A percentile compares a stretch with the other conserved stretches of the same genome.
Conservation (phyloP, 2,113 vertebrate genomes). For the Fulmarus glacialis region DNA sequence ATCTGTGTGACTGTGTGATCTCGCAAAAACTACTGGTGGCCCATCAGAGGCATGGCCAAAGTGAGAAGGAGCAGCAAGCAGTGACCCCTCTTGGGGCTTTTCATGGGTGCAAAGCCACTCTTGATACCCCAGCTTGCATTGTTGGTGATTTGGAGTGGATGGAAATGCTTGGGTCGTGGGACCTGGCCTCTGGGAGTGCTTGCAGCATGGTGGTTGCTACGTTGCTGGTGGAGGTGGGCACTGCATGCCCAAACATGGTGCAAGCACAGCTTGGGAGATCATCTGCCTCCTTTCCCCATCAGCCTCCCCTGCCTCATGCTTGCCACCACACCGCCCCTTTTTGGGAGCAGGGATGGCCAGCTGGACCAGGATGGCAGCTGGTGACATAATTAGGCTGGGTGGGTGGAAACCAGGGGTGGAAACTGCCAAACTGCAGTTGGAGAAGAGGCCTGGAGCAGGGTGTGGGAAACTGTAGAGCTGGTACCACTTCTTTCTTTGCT, state of each 20-base stretch:
- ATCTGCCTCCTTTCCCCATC: background rate
- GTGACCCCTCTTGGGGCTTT: background rate
- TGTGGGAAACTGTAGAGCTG: no score
- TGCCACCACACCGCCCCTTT: background rate
- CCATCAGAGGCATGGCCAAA: background rate
- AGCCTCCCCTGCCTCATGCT: background rate
- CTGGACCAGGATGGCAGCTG: background rate
- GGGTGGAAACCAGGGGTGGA: background rate
- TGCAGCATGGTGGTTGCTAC: fast-evolving
- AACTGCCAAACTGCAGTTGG: background rate
- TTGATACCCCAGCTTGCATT: background rate
- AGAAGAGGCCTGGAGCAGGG: no score
- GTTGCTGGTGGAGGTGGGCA: background rate
- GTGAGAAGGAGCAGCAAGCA: background rate
- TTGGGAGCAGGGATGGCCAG: background rate
- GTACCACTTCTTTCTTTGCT: background rate
- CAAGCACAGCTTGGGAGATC: background rate
- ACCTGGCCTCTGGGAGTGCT: background rate
- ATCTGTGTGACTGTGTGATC: background rate
- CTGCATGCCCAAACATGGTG: background rate
- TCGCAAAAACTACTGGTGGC: background rate
- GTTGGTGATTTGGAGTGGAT: background rate
- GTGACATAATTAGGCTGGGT: background rate
- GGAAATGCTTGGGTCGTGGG: background rate
- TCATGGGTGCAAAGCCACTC: background rate